Percentiles rank a stretch among this genome's conserved stretches.
Conservation (phyloP, 2,113 vertebrate species). For the Gambusia holbrooki region DNA sequence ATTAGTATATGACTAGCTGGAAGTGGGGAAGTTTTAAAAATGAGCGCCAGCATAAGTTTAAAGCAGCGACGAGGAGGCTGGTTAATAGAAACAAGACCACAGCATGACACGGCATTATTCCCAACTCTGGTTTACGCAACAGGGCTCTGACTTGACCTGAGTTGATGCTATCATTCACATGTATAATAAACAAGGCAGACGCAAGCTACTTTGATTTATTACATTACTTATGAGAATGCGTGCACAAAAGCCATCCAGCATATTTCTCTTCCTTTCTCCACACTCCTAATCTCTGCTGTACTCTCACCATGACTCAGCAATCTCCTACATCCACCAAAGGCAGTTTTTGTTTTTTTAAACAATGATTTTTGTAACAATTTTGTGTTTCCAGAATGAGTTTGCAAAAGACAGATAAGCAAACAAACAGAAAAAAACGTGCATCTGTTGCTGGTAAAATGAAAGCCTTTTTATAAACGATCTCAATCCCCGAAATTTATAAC, state of each 20-base stretch:
- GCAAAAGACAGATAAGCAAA: neutral
- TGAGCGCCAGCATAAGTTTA: neutral
- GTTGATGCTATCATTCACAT: neutral
- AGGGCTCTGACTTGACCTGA: no score
- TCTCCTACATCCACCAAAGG: neutral
- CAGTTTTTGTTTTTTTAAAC: neutral
- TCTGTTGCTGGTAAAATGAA: no score
- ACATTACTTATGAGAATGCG: neutral
- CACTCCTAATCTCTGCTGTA: slow-evolving; percentile 4
- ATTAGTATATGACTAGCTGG: neutral
- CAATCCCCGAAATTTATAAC: no score
- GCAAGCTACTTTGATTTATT: neutral
- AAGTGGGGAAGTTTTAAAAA: neutral
- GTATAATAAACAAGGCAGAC: neutral
- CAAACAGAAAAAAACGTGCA: no score
- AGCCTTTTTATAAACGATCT: neutral
- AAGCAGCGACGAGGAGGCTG: neutral
- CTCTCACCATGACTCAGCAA: slow-evolving; percentile 41
- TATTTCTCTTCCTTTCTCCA: neutral
- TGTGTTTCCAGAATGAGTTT: neutral
- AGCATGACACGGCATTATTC: neutral
- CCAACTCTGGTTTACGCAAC: neutral
- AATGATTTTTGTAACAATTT: neutral
- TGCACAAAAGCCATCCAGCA: neutral
- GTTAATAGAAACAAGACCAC: no score